A percentile compares a stretch with the other conserved stretches of the same genome.
Evolutionary conservation across 2,888 invertebrate species (phyloP).

Genomic region (Drosophila tripunctata): DNA sequence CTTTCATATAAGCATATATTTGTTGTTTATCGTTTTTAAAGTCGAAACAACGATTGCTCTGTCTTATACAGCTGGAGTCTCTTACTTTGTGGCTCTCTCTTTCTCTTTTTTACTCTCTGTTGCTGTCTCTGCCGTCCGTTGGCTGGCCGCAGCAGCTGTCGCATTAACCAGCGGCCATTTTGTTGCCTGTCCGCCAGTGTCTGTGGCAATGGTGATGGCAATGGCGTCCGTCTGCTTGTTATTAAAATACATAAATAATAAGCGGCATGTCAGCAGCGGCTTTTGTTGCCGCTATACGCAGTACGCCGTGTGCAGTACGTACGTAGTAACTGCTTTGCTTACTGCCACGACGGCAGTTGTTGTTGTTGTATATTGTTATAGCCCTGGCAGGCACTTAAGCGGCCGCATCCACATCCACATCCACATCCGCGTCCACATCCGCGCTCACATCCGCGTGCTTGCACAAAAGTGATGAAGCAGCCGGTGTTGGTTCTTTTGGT

Average conservation of each 20-base stretch:
- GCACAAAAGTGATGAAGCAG: slow-evolving; percentile 45
- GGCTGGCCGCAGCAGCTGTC: slow-evolving; percentile 71
- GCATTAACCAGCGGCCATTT: slow-evolving; percentile 80
- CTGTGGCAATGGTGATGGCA: slow-evolving; percentile 67
- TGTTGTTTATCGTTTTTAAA: slow-evolving; percentile 67
- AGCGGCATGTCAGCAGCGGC: slow-evolving; percentile 81
- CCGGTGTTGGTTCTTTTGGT: slow-evolving; percentile 39
- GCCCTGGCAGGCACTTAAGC: slow-evolving; percentile 77
- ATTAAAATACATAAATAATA: slow-evolving; percentile 80
- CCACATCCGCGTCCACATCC: slow-evolving; percentile 15
- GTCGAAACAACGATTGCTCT: slow-evolving; percentile 28
- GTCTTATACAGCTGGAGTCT: slow-evolving; percentile 41
- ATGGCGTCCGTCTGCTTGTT: slow-evolving; percentile 69
- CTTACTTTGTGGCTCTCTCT: slow-evolving; percentile 29
- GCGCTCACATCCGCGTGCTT: slow-evolving; percentile 24
- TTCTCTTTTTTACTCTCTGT: neutral
- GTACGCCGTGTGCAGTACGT: slow-evolving; percentile 13
- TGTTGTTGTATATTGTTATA: slow-evolving; percentile 71
- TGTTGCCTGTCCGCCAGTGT: slow-evolving; percentile 74
- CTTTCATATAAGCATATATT: neutral
- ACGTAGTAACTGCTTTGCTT: slow-evolving; percentile 41
- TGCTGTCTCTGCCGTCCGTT: slow-evolving; percentile 4
- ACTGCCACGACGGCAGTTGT: slow-evolving; percentile 24
- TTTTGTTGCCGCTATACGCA: slow-evolving; percentile 58
- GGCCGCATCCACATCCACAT: slow-evolving; percentile 66